Base-by-base conservation (phyloP, 2,113 vertebrate species). In the Taurulus bubalis region DNA sequence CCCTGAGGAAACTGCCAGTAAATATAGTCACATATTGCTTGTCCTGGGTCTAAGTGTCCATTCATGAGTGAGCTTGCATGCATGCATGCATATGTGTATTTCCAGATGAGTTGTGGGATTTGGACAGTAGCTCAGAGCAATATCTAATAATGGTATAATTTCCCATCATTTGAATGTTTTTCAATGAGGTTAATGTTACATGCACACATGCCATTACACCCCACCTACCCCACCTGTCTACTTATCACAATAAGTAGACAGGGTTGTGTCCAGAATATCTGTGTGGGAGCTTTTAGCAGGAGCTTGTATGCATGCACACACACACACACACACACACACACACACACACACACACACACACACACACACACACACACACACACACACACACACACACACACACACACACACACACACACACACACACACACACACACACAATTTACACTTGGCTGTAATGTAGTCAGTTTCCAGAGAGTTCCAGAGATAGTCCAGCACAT, bases 121-220 rank as follows among this genome's bases (percentile, higher is more conserved):
- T 71, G 6, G 55, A 71, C 20, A 58, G 67, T 56, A 58, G 71
- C 71, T 75, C 34, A 40, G 28, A 82, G 82, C 66, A 34, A 47
- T 70, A 34, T 81, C 83, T 22, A 28, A 49, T 47, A 72, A 83
- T 79, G 45, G 80, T 42, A 64, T 84, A 1, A 53, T 75, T 75
- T 81, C 34, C 62, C 45, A 8, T 78, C 36, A 49, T 49, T 49
- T 49, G 65, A 58, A 58, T 32, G 4, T 15, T 45, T 66, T 64
- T 63, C n/a, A 67, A 59, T 32, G 30, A 32, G 30, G 53, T 58
- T 63, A 56, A 66, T 69, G 28, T 72, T 76, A 77, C 68, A 55
- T 49, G 6, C 24, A 64, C 47, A 40, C 65, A 30, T 28, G 11
- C 49, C 22, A 53, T 80, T 75, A 55, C 40, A 47, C 38, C n/a